phyloP scores from a whole-genome alignment of 2,113 vertebrate species.

The Ginglymostoma cirratum region DNA sequence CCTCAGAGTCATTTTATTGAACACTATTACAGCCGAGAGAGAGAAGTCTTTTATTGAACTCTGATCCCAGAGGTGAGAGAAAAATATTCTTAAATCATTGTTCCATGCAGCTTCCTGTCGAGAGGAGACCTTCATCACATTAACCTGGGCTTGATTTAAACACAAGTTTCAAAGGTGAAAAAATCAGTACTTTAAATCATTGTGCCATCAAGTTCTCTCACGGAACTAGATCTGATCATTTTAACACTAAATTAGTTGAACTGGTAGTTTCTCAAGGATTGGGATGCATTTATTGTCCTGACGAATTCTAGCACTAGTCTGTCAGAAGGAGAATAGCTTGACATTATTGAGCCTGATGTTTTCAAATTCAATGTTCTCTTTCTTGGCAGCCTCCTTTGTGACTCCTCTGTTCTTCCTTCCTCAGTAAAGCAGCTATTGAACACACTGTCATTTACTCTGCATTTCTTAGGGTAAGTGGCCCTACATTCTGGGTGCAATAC shows the following conservation, averaged over 20 bases:
- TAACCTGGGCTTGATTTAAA: conserved; percentile 1
- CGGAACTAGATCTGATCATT: neutral
- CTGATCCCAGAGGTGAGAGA: conserved; percentile 21
- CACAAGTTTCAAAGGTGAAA: conserved; percentile 4
- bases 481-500: neutral
- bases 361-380: neutral
- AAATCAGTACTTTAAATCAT: conserved; percentile 8
- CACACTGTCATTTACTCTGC: neutral
- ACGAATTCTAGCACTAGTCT: neutral
- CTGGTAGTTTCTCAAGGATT: neutral
- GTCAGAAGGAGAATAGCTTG: neutral
- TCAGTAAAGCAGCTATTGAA: neutral
- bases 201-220: neutral
- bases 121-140: conserved; percentile 3
- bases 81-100: conserved; percentile 29
- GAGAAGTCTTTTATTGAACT: conserved; percentile 13
- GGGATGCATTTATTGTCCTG: neutral
- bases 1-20: neutral
- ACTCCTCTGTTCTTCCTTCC: neutral
- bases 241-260: neutral
- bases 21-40: conserved; percentile 14
- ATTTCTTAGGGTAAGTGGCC: neutral
- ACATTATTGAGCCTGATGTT: neutral
- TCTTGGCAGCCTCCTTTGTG: neutral
- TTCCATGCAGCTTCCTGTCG: conserved; percentile 22